Base-by-base conservation (phyloP, 2,797 vertebrate species). In the Sitta carolinensis region DNA sequence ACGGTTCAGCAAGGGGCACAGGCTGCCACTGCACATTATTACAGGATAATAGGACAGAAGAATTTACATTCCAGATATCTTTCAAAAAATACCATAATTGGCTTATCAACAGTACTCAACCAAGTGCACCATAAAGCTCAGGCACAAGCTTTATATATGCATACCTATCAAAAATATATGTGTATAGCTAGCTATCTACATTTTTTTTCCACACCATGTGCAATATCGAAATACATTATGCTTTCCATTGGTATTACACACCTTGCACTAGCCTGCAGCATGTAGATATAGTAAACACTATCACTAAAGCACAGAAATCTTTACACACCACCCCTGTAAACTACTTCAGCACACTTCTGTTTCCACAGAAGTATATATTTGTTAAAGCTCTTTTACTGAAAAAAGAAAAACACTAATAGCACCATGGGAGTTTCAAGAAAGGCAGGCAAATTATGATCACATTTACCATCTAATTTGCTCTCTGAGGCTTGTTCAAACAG, bases 381-480 rank as follows among this genome's bases (percentile, higher is more conserved):
- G 59, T 91, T 93, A 95, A 90, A 91, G 83, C 77, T 88, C 80
- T 95, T 84, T 82, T 81, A 95, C 83, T 88, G 88, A 70, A 89
- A 89, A 89, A 83, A 91, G 52, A 74, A 95, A 91, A 91, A 61
- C 74, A 76, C 78, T 94, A 94, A 95, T 83, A 85, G 84, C 84
- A 93, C 91, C 82, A 92, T 88, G 94, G 93, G 95, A 97, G 75
- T 87, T 91, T 91, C 70, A 87, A 90, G 92, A 96, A 84, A 97
- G 89, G 89, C 79, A 96, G 90, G 94, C 90, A 97, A 97, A 96
- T 97, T 97, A 96, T 94, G 94, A 95, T 96, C 94, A 92, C 95
- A 96, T 96, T 97, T 96, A 93, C 89, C 85, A 96, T 94, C 91
- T 97, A 96, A 96, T 97, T 97, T 94, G 91, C 91, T 95, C 95